Percentiles rank a stretch among this genome's conserved stretches.
Conservation (phyloP, 2,113 vertebrate species). For the Vulpes lagopus region DNA sequence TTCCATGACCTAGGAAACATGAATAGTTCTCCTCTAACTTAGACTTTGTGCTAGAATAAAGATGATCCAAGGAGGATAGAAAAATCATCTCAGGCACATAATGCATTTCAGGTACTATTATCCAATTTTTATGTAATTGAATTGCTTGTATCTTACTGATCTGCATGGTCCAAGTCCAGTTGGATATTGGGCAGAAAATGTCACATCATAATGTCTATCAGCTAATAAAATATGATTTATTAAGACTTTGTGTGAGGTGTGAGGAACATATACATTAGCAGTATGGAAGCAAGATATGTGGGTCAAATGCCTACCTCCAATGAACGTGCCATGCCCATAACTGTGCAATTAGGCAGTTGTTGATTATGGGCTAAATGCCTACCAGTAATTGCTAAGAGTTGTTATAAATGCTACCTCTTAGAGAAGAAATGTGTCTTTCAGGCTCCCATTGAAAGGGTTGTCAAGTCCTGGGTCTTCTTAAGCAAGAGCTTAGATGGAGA, state of each 20-base stretch:
- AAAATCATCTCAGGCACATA: neutral
- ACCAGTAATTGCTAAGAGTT: neutral
- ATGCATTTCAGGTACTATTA: neutral
- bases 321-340: neutral
- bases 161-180: neutral
- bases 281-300: neutral
- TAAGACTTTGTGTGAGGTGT: neutral
- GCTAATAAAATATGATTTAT: constrained; percentile 41
- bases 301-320: neutral
- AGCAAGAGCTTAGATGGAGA: neutral
- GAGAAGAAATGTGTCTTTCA: neutral
- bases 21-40: neutral
- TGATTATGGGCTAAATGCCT: neutral
- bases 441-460: neutral
- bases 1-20: neutral
- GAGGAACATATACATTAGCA: neutral
- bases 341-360: neutral
- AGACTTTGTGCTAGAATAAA: constrained; percentile 26
- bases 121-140: constrained; percentile 8
- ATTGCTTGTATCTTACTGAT: neutral
- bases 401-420: neutral
- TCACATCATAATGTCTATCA: neutral
- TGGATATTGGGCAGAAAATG: neutral
- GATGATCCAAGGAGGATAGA: neutral
- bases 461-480: neutral